These are phyloP conservation scores for Drosophila hamatofila DNA, from an alignment of 2,888 invertebrate genomes.

Conservation along the genomic window DNA sequence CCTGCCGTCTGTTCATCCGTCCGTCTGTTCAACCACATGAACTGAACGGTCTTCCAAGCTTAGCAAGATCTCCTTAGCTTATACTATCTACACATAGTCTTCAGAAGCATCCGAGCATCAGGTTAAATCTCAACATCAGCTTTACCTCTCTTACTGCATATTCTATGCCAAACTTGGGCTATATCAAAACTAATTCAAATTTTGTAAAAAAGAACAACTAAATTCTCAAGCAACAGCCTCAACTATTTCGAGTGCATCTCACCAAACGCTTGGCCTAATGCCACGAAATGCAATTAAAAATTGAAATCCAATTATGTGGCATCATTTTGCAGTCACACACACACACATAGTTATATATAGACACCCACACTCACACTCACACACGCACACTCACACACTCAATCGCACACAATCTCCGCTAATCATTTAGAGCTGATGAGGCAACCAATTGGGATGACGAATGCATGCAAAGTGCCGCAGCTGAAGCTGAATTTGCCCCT, in stretches of 20 bases:
- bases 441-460: conserved; percentile 29
- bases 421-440: conserved; percentile 42
- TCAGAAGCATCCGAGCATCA: not conserved
- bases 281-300: conserved; percentile 49
- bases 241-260: not conserved
- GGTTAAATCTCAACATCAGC: not conserved
- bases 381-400: conserved; percentile 8
- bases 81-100: not conserved
- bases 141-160: not conserved
- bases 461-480: conserved; percentile 30
- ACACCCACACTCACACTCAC: not conserved
- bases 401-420: conserved; percentile 20
- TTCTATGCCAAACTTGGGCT: not conserved
- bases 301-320: conserved; percentile 54
- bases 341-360: no score
- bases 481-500: conserved; percentile 2
- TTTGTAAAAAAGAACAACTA: not conserved
- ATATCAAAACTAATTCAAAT: not conserved
- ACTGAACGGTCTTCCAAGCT: not conserved
- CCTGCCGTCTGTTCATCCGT: not conserved
- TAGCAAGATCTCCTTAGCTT: not conserved
- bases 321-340: conserved; percentile 13
- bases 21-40: not conserved
- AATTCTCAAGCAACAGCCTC: not conserved
- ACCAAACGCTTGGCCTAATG: conserved; percentile 7